These are phyloP conservation scores for Pituophis catenifer DNA, from an alignment of 2,113 vertebrate genomes.

Conservation along the genomic window DNA sequence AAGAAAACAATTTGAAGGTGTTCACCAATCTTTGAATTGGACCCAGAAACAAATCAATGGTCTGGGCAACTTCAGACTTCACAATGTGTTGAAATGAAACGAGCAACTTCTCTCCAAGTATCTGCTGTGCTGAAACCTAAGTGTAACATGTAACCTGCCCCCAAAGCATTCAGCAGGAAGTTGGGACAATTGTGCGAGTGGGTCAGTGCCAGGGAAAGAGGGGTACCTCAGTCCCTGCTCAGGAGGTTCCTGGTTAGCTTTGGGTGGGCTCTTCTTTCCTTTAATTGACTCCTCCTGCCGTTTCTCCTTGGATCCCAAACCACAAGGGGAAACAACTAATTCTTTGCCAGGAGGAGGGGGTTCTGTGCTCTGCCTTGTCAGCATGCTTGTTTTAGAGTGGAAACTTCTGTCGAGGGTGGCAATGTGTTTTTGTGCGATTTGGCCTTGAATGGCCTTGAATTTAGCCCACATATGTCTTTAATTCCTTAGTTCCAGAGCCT, in stretches of 20 bases:
- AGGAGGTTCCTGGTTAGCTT: neutral
- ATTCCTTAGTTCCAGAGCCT: neutral
- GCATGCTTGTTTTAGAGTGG: neutral
- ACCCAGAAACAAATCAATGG: neutral
- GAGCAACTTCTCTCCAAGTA: neutral
- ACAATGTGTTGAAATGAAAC: neutral
- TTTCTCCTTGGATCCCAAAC: neutral
- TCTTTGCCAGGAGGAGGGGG: neutral
- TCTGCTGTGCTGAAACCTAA: neutral
- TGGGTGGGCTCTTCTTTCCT: neutral
- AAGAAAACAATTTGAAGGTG: neutral
- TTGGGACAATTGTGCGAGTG: neutral
- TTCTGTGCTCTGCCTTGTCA: neutral
- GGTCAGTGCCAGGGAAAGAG: neutral
- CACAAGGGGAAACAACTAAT: neutral
- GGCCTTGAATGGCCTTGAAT: neutral
- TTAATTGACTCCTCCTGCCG: neutral
- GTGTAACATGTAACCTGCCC: neutral
- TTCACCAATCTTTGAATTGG: neutral
- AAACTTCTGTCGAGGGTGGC: neutral
- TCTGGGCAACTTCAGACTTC: neutral
- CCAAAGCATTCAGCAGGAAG: neutral
- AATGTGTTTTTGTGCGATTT: neutral
- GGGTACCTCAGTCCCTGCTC: no score
- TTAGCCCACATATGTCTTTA: neutral